Evolutionary conservation across 2,113 vertebrate genomes (phyloP), one percentile per base, ranked within the genome.

Genomic region (Megaceryle torquata): DNA sequence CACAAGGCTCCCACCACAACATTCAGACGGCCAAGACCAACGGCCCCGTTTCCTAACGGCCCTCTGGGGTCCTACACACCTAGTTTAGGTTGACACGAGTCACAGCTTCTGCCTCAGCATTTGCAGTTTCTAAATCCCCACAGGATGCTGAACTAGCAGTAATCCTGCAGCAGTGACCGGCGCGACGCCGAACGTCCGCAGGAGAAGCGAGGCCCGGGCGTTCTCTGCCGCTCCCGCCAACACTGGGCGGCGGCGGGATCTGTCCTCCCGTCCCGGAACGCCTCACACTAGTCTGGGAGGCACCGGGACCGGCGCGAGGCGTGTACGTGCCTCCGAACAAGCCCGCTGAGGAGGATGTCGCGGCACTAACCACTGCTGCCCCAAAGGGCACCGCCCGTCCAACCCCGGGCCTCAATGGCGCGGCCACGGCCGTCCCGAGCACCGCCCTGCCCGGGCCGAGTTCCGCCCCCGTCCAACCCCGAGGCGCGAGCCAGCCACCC

Each of bases 61-160:
- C 11, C 35, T 31, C 1, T 13, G 33, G 15, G 41, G 29, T 5
- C 8, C 1, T 15, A 37, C 43, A 20, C 31, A 14, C 3, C 12
- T 3, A 2, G 4, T 4, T 24, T 1, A 10, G 69, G 12, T 1
- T 16, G 22, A 39, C 19, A 2, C 0, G 6, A 14, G 13, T 9
- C 31, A 41, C 12, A 6, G 20, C 16, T 8, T 8, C 59, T 43
- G 48, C 11, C 11, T 13, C 2, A 5, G 12, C 43, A 11, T 15
- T 37, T 11, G 6, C 17, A 6, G 26, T 18, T 31, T 22, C 29
- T 12, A 26, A 8, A 10, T 13, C 18, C 59, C 7, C 3, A 1
- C 4, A 33, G 43, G 15, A 53, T 6, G 16, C 43, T 1, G 15
- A 10, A 5, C 0, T 1, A 33, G 4, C 3, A 6, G 10, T 1